Conservation (phyloP, 2,888 invertebrate genomes). For the Ectobius pallidus region DNA sequence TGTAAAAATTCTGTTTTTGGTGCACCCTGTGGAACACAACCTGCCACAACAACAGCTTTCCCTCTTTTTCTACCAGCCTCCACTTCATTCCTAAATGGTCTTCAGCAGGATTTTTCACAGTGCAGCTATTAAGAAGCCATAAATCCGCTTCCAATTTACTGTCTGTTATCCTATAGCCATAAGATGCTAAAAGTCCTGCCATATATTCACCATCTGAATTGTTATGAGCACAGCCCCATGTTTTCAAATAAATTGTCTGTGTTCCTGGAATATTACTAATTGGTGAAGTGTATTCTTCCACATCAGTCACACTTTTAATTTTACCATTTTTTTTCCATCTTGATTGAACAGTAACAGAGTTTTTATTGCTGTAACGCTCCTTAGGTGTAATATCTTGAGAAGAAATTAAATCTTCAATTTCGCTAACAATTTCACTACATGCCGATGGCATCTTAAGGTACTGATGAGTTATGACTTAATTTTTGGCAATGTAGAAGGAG, state of each 20-base stretch:
- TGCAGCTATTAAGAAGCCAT: slow-evolving; percentile 97
- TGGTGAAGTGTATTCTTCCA: slow-evolving; percentile 39
- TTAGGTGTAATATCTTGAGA: slow-evolving; percentile 81
- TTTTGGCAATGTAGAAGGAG: too few species aligned
- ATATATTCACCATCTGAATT: slow-evolving; percentile 98
- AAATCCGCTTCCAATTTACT: slow-evolving; percentile 84
- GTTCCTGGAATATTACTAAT: slow-evolving; percentile 67
- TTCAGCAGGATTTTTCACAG: slow-evolving; percentile 97
- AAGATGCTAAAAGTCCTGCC: slow-evolving; percentile 90
- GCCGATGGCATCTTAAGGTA: slow-evolving; percentile 60
- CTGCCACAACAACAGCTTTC: slow-evolving; percentile 92
- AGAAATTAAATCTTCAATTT: slow-evolving; percentile 85
- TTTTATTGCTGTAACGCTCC: slow-evolving; percentile 74
- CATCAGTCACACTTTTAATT: slow-evolving; percentile 46
- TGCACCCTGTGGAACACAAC: slow-evolving; percentile 96
- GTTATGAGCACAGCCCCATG: slow-evolving; percentile 99
- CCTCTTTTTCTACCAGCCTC: slow-evolving; percentile 73
- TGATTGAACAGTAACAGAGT: slow-evolving; percentile 70
- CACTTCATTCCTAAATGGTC: slow-evolving; percentile 89
- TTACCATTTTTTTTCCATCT: slow-evolving; percentile 57
- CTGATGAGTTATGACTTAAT: too few species aligned
- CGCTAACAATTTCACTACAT: slow-evolving; percentile 74
- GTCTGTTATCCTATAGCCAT: slow-evolving; percentile 75
- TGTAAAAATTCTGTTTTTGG: slow-evolving; percentile 72
- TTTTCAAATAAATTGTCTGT: slow-evolving; percentile 81